These are phyloP conservation scores for Amorpha juglandis DNA, from an alignment of 2,888 invertebrate genomes.

Conservation along the genomic window DNA sequence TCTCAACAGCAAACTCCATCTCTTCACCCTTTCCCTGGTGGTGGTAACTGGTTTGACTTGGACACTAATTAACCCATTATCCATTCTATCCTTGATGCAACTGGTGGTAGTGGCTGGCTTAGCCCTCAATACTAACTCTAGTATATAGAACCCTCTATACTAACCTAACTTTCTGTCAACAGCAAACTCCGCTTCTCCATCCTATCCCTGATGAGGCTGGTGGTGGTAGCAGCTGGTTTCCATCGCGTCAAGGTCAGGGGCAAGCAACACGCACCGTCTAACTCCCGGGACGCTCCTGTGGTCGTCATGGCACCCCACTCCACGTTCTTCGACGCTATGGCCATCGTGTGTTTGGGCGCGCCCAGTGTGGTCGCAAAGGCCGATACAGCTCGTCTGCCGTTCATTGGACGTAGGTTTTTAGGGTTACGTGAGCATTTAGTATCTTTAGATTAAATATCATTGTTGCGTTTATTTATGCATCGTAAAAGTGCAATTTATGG, in stretches of 20 bases:
- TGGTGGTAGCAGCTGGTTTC: conserved; percentile 93
- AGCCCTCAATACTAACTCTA: too few species aligned
- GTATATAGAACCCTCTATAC: neutral
- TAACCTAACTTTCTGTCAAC: conserved; percentile 45
- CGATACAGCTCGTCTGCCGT: conserved; percentile 91
- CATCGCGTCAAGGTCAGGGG: conserved; percentile 91
- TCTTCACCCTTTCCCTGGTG: too few species aligned
- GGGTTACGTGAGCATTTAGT: conserved; percentile 25
- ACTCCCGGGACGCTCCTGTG: conserved; percentile 90
- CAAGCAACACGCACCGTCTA: conserved; percentile 73
- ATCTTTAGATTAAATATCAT: neutral
- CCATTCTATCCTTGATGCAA: conserved; percentile 81
- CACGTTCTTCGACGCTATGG: conserved; percentile 94
- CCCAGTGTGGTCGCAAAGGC: conserved; percentile 96
- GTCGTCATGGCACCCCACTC: conserved; percentile 96
- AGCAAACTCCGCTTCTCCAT: conserved; percentile 87
- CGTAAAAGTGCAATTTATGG: too few species aligned
- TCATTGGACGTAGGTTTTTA: conserved; percentile 93
- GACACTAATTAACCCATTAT: too few species aligned
- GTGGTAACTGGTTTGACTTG: too few species aligned
- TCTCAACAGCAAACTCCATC: too few species aligned
- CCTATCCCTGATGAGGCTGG: conserved; percentile 88
- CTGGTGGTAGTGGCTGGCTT: conserved; percentile 91
- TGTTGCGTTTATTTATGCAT: too few species aligned
- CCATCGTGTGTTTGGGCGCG: conserved; percentile 92